These are phyloP conservation scores for Drosophila fungiperda DNA, from an alignment of 2,888 invertebrate genomes.

Conservation along the genomic window DNA sequence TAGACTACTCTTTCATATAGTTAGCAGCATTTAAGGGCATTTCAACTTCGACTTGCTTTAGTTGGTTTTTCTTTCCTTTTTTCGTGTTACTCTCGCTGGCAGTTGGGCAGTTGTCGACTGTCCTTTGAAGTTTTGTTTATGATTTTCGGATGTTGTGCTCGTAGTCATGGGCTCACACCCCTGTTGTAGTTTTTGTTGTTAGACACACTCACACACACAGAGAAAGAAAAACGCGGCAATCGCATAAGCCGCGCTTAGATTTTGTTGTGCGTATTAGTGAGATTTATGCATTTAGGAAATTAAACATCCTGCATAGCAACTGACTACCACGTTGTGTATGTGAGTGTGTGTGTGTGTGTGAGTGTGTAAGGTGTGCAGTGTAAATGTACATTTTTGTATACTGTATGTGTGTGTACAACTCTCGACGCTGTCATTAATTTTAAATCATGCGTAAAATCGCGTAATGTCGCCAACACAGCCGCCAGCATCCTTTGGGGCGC, in stretches of 20 bases:
- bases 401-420: conserved; percentile 27
- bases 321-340: conserved; percentile 13
- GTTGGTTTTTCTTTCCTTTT: not conserved
- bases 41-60: not conserved
- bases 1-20: not conserved
- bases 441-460: conserved; percentile 81
- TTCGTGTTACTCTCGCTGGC: conserved; percentile 21
- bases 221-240: conserved; percentile 39
- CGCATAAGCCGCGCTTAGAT: conserved; percentile 71
- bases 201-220: conserved; percentile 12
- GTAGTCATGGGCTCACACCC: conserved; percentile 51
- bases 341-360: conserved; percentile 31
- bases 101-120: conserved; percentile 49
- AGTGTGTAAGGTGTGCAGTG: conserved; percentile 18
- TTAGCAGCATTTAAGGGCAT: not conserved
- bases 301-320: conserved; percentile 80
- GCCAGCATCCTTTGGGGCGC: conserved; percentile 67
- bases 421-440: conserved; percentile 74
- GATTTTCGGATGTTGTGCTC: conserved; percentile 80
- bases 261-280: conserved; percentile 76
- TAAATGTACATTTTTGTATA: conserved; percentile 5
- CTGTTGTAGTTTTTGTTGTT: conserved; percentile 18
- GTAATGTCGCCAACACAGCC: conserved; percentile 78
- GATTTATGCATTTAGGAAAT: conserved; percentile 84
- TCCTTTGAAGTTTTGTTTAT: conserved; percentile 83